Conservation (phyloP, 2,888 invertebrate genomes). For the Macrophya annulata region DNA sequence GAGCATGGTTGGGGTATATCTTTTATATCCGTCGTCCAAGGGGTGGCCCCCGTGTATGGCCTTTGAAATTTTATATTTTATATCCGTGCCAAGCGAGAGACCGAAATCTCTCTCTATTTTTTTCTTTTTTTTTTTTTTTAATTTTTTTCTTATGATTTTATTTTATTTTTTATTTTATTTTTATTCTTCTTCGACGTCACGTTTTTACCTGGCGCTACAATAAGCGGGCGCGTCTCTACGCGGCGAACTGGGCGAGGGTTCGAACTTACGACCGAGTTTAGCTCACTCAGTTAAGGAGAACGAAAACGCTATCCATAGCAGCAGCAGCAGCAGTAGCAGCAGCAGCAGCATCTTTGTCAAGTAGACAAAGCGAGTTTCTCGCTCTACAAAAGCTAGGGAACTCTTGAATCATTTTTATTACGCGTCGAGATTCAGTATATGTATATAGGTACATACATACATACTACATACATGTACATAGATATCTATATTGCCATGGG, state of each 20-base stretch:
- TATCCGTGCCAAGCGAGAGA: slow-evolving; percentile 39
- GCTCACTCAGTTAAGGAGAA: background rate
- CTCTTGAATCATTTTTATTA: slow-evolving; percentile 51
- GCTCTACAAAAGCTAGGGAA: slow-evolving; percentile 41
- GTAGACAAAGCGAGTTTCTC: slow-evolving; percentile 35
- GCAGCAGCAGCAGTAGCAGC: background rate
- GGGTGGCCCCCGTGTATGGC: slow-evolving; percentile 20
- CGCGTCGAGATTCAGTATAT: background rate
- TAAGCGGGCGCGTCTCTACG: background rate
- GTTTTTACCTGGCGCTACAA: slow-evolving; percentile 52
- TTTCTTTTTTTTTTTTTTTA: background rate
- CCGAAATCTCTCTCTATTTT: slow-evolving; percentile 22
- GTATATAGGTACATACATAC: too few species aligned
- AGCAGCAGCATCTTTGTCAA: slow-evolving; percentile 51
- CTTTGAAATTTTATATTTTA: slow-evolving; percentile 50
- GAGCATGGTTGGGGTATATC: background rate
- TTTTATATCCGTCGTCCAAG: slow-evolving; percentile 13
- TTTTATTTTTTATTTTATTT: background rate
- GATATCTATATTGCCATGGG: background rate
- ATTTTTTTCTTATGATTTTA: slow-evolving; percentile 1
- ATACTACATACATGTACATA: background rate
- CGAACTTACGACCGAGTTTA: background rate
- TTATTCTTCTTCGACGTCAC: slow-evolving; percentile 12
- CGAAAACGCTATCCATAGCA: slow-evolving; percentile 35
- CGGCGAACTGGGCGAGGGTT: slow-evolving; percentile 17